Base-by-base conservation (phyloP, 1,140 invertebrate species). In the Bicyclus anynana region DNA sequence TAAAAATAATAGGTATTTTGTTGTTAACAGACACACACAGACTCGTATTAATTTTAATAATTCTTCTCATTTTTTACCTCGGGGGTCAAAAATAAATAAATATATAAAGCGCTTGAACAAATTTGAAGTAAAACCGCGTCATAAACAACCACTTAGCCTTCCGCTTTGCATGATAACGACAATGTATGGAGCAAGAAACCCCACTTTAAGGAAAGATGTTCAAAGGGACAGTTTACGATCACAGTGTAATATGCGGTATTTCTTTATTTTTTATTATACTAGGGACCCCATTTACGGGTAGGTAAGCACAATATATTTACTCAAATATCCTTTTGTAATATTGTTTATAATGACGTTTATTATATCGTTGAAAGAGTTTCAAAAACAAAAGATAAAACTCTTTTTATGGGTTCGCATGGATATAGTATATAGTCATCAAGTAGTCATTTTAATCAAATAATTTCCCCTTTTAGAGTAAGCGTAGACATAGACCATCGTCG, bases 141-240 rank as follows among this genome's bases (percentile, higher is more conserved):
- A 40, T 53, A 53, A 42, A 53, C 21, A 53, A 44, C 37, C 23
- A 17, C 13, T 53, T 26, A 44, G 51, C 51, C 16, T 44, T 20
- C 38, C 37, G 51, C 38, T 53, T 42, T 20, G 37, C 38, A 29
- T 53, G 38, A 53, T 53, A 53, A 53, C 38, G 26, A 44, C 38
- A 27, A 53, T 44, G 26, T 53, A 38, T 53, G 35, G 21, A 26
- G 14, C n/a, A n/a, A 50, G 48, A 35, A 33, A 21, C 33, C 29
- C 29, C 13, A 14, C 33, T 50, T 37, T 50, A 33, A 50, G 5
- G 48, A 50, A 37, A 50, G 48, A 50, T 50, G 48, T 33, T 17
- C 29, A 18, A 6, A 20, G 26, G 21, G 21, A 33, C 21, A 49
- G 13, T 42, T 52, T 52, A 42, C 50, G 35, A 42, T 40, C 51